phyloP scores from a whole-genome alignment of 2,113 vertebrate genomes.

The Cyphomyrus discorhynchus region DNA sequence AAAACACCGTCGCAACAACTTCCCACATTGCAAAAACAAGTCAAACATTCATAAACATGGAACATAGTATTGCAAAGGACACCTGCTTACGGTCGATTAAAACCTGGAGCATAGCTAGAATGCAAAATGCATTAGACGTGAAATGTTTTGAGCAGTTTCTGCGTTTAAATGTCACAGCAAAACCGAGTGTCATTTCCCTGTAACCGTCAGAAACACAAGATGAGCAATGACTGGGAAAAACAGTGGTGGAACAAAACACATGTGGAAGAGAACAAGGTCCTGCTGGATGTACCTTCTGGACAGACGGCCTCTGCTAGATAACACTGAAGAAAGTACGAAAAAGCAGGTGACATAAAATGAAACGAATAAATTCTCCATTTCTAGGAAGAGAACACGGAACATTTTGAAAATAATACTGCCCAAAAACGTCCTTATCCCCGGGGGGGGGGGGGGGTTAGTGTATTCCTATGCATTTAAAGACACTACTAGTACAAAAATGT shows the following conservation, averaged over 20 bases:
- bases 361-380: not conserved
- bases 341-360: not conserved
- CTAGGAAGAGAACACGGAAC: not conserved
- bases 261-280: not conserved
- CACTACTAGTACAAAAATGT: not conserved
- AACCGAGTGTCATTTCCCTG: not conserved
- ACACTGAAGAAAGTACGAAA: not conserved
- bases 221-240: not conserved
- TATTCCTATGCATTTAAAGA: not conserved
- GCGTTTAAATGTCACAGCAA: not conserved
- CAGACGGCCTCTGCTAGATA: not conserved
- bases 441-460: not conserved
- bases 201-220: not conserved
- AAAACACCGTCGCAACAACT: not conserved
- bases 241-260: not conserved
- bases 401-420: not conserved
- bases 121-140: not conserved
- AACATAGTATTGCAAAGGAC: too few species aligned
- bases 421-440: not conserved
- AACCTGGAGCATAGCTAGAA: not conserved
- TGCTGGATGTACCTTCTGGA: not conserved
- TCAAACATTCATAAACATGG: not conserved
- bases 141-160: constrained; percentile 3
- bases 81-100: not conserved
- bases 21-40: constrained; percentile 7